phyloP scores from a whole-genome alignment of 2,888 invertebrate genomes.

The Meteorus colon region DNA sequence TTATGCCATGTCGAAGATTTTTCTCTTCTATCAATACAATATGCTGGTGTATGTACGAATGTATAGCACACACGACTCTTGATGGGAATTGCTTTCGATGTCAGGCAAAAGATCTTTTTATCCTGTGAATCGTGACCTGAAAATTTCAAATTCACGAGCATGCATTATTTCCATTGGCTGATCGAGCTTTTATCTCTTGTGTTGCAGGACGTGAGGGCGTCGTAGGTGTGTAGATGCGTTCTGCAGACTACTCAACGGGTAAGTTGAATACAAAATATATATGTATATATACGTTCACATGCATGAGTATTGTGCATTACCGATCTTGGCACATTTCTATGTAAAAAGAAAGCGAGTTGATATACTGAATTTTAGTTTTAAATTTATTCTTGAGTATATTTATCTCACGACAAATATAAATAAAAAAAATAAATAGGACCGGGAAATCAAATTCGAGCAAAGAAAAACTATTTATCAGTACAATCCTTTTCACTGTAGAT shows the following conservation, averaged over 20 bases:
- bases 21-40: background rate
- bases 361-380: too few species aligned
- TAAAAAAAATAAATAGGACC: too few species aligned
- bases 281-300: background rate
- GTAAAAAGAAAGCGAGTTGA: too few species aligned
- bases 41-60: slow-evolving; percentile 25
- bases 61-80: slow-evolving; percentile 20
- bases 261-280: slow-evolving; percentile 52
- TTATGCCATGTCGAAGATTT: too few species aligned
- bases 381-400: too few species aligned
- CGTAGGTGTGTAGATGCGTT: slow-evolving; percentile 68
- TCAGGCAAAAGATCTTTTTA: slow-evolving; percentile 42
- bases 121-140: slow-evolving; percentile 45
- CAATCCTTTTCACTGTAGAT: background rate
- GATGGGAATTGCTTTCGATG: slow-evolving; percentile 45
- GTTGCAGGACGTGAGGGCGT: slow-evolving; percentile 63
- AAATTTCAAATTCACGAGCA: slow-evolving; percentile 44
- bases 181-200: slow-evolving; percentile 47
- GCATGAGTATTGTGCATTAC: slow-evolving; percentile 17
- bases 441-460: too few species aligned
- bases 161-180: slow-evolving; percentile 44
- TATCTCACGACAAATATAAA: too few species aligned
- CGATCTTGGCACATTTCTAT: too few species aligned
- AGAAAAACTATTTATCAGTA: too few species aligned
- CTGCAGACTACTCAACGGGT: slow-evolving; percentile 62